A percentile compares a stretch with the other conserved stretches of the same genome.
Conservation (phyloP, 2,113 vertebrate genomes). For the Bostrychus sinensis region DNA sequence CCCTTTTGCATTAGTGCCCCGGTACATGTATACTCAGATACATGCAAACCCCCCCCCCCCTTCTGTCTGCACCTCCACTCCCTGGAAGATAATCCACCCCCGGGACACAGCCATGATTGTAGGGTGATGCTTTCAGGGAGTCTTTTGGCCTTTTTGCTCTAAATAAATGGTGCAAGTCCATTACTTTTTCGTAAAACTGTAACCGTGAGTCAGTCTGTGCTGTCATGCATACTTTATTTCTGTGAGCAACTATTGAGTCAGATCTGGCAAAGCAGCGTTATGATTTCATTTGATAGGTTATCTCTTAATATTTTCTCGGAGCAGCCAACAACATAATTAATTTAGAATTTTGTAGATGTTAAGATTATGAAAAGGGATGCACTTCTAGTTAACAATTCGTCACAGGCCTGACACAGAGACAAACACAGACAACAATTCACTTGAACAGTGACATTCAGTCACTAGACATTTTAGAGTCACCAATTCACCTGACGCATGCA, state of each 20-base stretch:
- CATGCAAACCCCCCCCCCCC: conserved; percentile 17
- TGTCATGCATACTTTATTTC: neutral
- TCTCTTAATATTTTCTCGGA: too few relatives aligned
- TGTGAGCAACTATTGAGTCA: neutral
- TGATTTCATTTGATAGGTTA: too few relatives aligned
- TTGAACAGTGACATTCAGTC: too few relatives aligned
- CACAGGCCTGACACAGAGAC: too few relatives aligned
- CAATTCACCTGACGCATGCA: too few relatives aligned
- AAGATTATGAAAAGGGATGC: too few relatives aligned
- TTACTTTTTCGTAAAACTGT: neutral
- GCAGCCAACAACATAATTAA: too few relatives aligned
- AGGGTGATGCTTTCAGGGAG: conserved; percentile 14
- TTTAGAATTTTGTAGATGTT: too few relatives aligned
- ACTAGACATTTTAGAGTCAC: too few relatives aligned
- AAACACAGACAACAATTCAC: too few relatives aligned
- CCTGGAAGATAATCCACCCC: conserved; percentile 39
- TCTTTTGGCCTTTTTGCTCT: neutral
- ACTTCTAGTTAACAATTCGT: too few relatives aligned
- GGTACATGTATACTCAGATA: neutral
- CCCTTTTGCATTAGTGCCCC: conserved; percentile 3
- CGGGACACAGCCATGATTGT: conserved; percentile 17
- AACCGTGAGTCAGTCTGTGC: neutral
- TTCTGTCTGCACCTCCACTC: conserved; percentile 8
- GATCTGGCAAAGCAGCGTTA: too few relatives aligned
- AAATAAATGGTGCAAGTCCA: neutral